These are phyloP conservation scores for Timandra comae DNA, from an alignment of 2,888 invertebrate genomes.

Conservation along the genomic window DNA sequence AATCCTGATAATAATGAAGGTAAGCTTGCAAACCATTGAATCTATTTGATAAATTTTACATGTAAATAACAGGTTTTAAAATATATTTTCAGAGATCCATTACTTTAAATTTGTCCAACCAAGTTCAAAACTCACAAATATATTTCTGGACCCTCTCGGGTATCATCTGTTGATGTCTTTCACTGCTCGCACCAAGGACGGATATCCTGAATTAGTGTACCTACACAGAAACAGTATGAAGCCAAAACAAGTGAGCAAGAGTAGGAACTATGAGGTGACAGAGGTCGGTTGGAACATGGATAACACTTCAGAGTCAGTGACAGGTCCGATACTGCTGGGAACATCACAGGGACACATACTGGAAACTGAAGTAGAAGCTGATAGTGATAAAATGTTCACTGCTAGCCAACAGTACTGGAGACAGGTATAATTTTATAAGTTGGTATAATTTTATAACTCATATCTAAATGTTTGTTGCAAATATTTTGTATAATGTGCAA, in stretches of 20 bases:
- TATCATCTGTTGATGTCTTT: slow-evolving; percentile 89
- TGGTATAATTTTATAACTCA: too few species aligned
- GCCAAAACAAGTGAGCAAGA: slow-evolving; percentile 79
- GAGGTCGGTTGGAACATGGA: slow-evolving; percentile 93
- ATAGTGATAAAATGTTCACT: slow-evolving; percentile 89
- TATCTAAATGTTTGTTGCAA: slow-evolving; percentile 1
- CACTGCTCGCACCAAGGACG: slow-evolving; percentile 76
- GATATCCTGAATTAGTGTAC: slow-evolving; percentile 86
- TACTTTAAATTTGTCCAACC: slow-evolving; percentile 79
- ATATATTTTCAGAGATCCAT: slow-evolving; percentile 78
- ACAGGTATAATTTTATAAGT: slow-evolving; percentile 77
- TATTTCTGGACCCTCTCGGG: slow-evolving; percentile 92
- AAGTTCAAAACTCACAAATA: slow-evolving; percentile 77
- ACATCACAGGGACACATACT: slow-evolving; percentile 93
- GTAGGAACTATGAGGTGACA: slow-evolving; percentile 88
- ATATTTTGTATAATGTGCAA: slow-evolving; percentile 2
- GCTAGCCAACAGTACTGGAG: slow-evolving; percentile 87
- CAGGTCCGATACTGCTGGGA: slow-evolving; percentile 91
- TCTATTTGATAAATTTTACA: too few species aligned
- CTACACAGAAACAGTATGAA: slow-evolving; percentile 86
- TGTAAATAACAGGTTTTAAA: too few species aligned
- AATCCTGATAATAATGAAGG: slow-evolving; percentile 87
- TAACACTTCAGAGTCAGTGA: slow-evolving; percentile 81
- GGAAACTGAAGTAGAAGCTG: slow-evolving; percentile 90
- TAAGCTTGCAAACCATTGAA: slow-evolving; percentile 33